A percentile compares a stretch with the other conserved stretches of the same genome.
Evolutionary conservation across 2,888 invertebrate genomes (phyloP).

Genomic region (Diarsia rubi): DNA sequence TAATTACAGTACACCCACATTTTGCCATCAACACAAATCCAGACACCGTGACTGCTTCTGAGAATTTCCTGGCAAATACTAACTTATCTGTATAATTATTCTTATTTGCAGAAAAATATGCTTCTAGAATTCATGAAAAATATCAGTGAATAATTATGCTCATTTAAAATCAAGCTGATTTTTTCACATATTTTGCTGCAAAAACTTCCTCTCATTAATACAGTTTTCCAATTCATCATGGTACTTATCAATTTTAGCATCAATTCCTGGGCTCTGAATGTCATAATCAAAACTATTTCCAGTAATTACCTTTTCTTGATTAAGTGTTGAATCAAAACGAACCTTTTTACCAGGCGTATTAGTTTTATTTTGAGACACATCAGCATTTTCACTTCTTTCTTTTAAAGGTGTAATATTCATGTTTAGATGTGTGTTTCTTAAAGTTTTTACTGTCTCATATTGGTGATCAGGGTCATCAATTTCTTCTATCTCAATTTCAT

Average conservation of each 20-base stretch:
- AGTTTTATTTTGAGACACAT: slow-evolving; percentile 79
- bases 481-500: slow-evolving; percentile 87
- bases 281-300: slow-evolving; percentile 87
- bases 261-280: slow-evolving; percentile 87
- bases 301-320: slow-evolving; percentile 87
- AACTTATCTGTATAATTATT: background rate
- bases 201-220: slow-evolving; percentile 87
- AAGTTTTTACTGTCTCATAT: slow-evolving; percentile 86
- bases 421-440: slow-evolving; percentile 84
- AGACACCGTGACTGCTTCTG: too few species aligned
- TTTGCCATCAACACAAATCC: too few species aligned
- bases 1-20: too few species aligned
- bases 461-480: slow-evolving; percentile 83
- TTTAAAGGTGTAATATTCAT: slow-evolving; percentile 86
- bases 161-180: background rate
- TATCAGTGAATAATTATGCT: background rate
- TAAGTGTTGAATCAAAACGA: slow-evolving; percentile 87
- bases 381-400: slow-evolving; percentile 78
- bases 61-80: too few species aligned
- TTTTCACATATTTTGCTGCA: slow-evolving; percentile 86
- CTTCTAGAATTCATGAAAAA: background rate
- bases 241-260: slow-evolving; percentile 87
- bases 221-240: slow-evolving; percentile 89
- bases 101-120: background rate
- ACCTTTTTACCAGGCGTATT: slow-evolving; percentile 87